Evolutionary conservation across 2,113 vertebrate genomes (phyloP).

Genomic region (Gymnogyps californianus): DNA sequence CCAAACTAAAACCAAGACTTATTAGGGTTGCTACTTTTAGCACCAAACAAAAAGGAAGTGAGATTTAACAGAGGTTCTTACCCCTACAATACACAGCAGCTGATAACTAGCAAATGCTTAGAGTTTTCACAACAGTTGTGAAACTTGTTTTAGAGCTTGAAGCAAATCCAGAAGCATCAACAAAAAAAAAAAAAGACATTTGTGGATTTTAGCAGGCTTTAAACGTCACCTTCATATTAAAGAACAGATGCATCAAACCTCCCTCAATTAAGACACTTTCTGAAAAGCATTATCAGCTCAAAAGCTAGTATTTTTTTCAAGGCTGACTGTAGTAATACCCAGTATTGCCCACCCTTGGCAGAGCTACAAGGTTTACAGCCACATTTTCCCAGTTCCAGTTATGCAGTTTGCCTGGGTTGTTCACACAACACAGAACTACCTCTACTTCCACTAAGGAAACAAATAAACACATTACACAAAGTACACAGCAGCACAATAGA

Average conservation of each 20-base stretch:
- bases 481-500: neutral
- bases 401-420: neutral
- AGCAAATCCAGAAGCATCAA: neutral
- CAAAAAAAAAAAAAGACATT: neutral
- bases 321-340: neutral
- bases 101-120: neutral
- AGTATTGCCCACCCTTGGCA: neutral
- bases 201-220: neutral
- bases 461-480: neutral
- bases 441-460: neutral
- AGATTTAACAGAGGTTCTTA: neutral
- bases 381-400: neutral
- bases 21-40: neutral
- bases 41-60: neutral
- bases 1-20: neutral
- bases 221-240: neutral
- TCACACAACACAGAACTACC: neutral
- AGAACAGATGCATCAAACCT: neutral
- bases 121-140: neutral
- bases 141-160: neutral
- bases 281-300: neutral
- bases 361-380: neutral
- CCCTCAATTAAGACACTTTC: neutral
- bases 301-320: neutral
- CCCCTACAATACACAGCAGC: neutral